phyloP scores from a whole-genome alignment of 2,888 invertebrate species.

The Lepetodrilus schrolli region DNA sequence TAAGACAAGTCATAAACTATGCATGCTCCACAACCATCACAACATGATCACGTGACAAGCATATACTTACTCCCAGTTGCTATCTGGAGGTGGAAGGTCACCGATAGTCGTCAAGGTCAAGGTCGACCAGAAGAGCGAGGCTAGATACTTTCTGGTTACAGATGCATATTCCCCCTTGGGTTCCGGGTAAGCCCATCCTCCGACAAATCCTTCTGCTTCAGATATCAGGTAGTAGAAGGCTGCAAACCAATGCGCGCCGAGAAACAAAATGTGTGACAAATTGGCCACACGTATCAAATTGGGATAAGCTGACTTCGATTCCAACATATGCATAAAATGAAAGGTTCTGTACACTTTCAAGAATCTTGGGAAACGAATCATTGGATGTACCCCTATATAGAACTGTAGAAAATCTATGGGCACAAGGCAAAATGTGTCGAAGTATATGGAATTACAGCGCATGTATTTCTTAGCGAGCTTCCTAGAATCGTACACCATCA shows the following conservation, averaged over 20 bases:
- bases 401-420: constrained; percentile 92
- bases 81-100: constrained; percentile 95
- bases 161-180: constrained; percentile 84
- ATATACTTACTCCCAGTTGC: constrained; percentile 96
- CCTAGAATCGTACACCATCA: constrained; percentile 93
- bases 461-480: constrained; percentile 93
- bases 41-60: no score
- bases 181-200: constrained; percentile 77
- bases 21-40: no score
- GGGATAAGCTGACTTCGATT: constrained; percentile 95
- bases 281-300: constrained; percentile 97
- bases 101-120: constrained; percentile 96
- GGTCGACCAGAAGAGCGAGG: constrained; percentile 97
- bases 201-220: constrained; percentile 80
- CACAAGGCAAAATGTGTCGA: constrained; percentile 87
- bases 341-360: constrained; percentile 86
- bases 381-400: constrained; percentile 82
- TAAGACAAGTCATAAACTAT: no score
- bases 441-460: constrained; percentile 86
- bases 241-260: constrained; percentile 97
- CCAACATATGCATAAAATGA: constrained; percentile 93
- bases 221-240: constrained; percentile 97
- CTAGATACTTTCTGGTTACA: constrained; percentile 92
- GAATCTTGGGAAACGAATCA: constrained; percentile 81
- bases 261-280: constrained; percentile 93